Conservation (phyloP, 2,888 invertebrate genomes). For the Drosophila longiperda region DNA sequence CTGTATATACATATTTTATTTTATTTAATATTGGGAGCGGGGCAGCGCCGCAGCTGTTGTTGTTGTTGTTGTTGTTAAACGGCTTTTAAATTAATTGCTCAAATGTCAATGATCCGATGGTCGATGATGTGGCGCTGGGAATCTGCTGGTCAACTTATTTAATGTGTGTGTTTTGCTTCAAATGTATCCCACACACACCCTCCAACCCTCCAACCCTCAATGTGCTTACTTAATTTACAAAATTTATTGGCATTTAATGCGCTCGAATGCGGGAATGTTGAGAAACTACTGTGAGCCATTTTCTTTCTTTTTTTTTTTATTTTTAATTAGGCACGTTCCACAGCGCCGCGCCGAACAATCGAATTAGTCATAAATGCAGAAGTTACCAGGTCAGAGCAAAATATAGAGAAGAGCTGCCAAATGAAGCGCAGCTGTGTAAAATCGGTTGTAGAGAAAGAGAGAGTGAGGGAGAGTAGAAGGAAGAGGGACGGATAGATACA, state of each 20-base stretch:
- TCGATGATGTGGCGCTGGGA: constrained; percentile 7
- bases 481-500: not conserved
- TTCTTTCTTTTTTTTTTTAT: not conserved
- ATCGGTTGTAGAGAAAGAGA: not conserved
- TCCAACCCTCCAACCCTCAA: not conserved
- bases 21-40: not conserved
- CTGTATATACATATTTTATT: not conserved
- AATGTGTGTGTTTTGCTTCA: constrained; percentile 1
- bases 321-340: constrained; percentile 47
- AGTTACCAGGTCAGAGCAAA: constrained; percentile 5
- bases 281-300: constrained; percentile 19
- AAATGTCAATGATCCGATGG: constrained; percentile 33
- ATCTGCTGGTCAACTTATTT: constrained; percentile 20
- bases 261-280: constrained; percentile 53
- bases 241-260: constrained; percentile 70
- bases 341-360: constrained; percentile 17
- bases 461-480: not conserved
- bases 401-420: constrained; percentile 24
- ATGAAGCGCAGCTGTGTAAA: constrained; percentile 34
- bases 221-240: constrained; percentile 45
- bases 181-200: not conserved
- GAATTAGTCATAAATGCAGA: constrained; percentile 39
- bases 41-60: not conserved
- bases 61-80: constrained; percentile 18
- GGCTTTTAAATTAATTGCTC: constrained; percentile 46